These are phyloP conservation scores for Oncopodura yosiiana DNA, from an alignment of 1,140 invertebrate genomes.

Conservation along the genomic window DNA sequence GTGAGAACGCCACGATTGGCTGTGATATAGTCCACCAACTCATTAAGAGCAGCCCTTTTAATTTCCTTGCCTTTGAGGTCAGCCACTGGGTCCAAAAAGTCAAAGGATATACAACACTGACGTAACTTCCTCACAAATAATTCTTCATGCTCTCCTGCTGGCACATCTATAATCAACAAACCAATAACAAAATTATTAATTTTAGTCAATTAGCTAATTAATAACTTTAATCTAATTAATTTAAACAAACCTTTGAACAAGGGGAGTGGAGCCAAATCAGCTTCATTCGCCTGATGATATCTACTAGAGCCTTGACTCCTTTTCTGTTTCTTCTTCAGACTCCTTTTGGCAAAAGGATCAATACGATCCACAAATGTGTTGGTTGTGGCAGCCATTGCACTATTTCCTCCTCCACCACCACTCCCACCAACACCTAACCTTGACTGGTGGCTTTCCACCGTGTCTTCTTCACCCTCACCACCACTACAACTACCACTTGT, in stretches of 20 bases:
- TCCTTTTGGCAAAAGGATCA: constrained; percentile 85
- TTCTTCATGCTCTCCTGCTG: constrained; percentile 87
- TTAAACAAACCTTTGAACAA: constrained; percentile 64
- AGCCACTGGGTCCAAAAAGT: constrained; percentile 97
- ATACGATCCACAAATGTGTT: constrained; percentile 81
- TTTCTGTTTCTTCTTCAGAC: constrained; percentile 84
- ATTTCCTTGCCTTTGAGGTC: constrained; percentile 98
- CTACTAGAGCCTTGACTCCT: constrained; percentile 83
- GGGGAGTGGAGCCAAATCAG: constrained; percentile 74
- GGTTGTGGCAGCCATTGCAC: constrained; percentile 18
- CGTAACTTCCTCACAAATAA: constrained; percentile 94
- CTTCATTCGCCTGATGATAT: constrained; percentile 78
- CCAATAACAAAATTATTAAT: constrained; percentile 10
- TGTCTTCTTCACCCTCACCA: too few species aligned
- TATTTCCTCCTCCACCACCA: too few species aligned
- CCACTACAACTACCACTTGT: too few species aligned
- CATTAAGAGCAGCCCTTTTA: constrained; percentile 91
- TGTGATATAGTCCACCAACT: constrained; percentile 95
- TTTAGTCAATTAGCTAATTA: background rate
- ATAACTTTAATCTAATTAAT: background rate
- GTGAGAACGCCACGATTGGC: constrained; percentile 88
- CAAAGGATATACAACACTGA: constrained; percentile 97
- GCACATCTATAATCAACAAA: constrained; percentile 65
- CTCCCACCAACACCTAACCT: too few species aligned
- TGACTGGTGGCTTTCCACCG: too few species aligned